phyloP scores from a whole-genome alignment of 2,113 vertebrate species.

The Jacana jacana region DNA sequence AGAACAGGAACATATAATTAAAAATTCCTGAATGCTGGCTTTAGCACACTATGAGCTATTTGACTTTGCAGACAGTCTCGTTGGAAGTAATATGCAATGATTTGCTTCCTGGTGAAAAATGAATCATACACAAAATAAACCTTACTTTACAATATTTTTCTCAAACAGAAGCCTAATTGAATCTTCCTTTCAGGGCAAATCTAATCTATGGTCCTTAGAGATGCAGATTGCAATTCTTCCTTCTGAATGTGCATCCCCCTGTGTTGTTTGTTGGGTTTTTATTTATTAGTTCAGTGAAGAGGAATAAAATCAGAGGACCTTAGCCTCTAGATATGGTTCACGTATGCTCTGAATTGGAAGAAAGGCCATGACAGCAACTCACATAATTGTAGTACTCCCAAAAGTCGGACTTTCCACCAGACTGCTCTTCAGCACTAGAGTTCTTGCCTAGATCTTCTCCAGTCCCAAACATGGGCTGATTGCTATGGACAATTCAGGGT shows the following conservation, averaged over 20 bases:
- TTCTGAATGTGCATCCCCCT: not conserved
- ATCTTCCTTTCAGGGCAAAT: conserved; percentile 7
- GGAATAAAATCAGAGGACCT: not conserved
- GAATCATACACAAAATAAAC: not conserved
- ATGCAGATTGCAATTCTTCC: not conserved
- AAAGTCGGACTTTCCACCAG: not conserved
- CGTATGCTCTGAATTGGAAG: not conserved
- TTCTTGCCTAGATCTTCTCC: not conserved
- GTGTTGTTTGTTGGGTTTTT: not conserved
- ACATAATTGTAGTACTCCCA: not conserved
- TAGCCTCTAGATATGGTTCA: not conserved
- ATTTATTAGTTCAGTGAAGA: not conserved
- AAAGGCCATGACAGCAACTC: not conserved
- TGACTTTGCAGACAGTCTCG: not conserved
- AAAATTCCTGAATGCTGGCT: not conserved
- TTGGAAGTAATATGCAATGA: not conserved
- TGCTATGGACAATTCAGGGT: not conserved
- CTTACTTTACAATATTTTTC: not conserved
- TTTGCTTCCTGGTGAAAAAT: not conserved
- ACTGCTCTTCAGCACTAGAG: not conserved
- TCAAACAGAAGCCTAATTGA: not conserved
- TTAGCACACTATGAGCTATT: not conserved
- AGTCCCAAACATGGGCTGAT: not conserved
- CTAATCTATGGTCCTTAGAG: not conserved
- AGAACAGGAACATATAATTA: not conserved